phyloP scores from a whole-genome alignment of 1,140 invertebrate species.

The Portunus trituberculatus region DNA sequence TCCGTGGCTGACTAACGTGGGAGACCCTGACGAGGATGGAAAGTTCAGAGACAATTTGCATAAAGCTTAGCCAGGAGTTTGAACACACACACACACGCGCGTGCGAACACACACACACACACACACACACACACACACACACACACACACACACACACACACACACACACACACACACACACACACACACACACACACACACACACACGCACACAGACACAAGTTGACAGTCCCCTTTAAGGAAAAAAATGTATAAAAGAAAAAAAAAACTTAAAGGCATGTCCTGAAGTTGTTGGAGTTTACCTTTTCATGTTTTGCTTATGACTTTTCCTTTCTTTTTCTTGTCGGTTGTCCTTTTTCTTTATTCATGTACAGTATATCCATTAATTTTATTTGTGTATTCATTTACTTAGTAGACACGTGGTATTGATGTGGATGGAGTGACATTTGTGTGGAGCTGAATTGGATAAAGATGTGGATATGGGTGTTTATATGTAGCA shows the following conservation, averaged over 20 bases:
- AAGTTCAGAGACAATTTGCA: not conserved
- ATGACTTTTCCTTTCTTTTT: no score
- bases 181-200: conserved; percentile 32
- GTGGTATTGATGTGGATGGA: no score
- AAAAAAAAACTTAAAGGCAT: not conserved
- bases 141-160: conserved; percentile 35
- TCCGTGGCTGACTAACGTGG: not conserved
- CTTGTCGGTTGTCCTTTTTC: no score
- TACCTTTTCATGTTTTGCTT: no score
- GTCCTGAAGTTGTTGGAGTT: not conserved
- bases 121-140: conserved; percentile 36
- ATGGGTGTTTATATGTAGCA: no score
- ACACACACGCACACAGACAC: no score
- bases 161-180: not conserved
- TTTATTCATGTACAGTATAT: no score
- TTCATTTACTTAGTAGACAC: no score
- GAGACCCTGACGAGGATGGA: not conserved
- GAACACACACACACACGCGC: not conserved
- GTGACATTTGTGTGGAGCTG: no score
- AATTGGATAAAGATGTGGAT: no score
- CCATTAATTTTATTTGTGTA: no score
- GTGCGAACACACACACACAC: not conserved
- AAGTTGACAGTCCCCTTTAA: not conserved
- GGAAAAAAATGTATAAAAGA: not conserved
- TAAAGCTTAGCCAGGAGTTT: not conserved